A percentile compares a stretch with the other conserved stretches of the same genome.
Conservation (phyloP, 1,140 invertebrate genomes). For the Pentalonia nigronervosa region DNA sequence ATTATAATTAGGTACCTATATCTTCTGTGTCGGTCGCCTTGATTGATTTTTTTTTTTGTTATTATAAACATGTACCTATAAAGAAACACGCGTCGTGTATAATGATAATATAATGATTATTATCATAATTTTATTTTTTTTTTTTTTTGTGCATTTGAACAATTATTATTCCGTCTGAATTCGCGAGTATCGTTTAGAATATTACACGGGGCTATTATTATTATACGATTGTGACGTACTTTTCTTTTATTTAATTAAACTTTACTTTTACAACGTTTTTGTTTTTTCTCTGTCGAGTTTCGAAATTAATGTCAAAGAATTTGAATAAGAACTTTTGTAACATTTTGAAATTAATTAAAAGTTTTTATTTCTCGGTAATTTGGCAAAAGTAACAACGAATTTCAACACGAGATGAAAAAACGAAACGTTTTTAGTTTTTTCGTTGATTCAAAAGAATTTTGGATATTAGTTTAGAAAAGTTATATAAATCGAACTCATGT, state of each 20-base stretch:
- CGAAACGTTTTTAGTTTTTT: background rate
- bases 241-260: slow-evolving; percentile 1
- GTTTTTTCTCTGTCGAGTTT: background rate
- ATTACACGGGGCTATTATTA: background rate
- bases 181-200: background rate
- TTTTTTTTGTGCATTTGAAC: background rate
- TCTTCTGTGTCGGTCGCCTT: background rate
- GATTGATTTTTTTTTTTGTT: background rate
- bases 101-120: background rate
- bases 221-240: background rate
- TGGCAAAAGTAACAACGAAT: background rate
- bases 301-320: background rate
- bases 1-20: background rate
- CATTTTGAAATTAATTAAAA: slow-evolving; percentile 9
- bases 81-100: background rate
- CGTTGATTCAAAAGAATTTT: background rate
- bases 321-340: background rate
- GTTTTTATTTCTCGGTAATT: background rate
- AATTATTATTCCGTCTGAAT: background rate
- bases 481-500: background rate
- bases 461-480: background rate
- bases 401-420: background rate
- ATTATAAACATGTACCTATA: background rate
- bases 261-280: background rate
- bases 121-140: background rate